These are phyloP conservation scores for Nasonia longicornis DNA, from an alignment of 1,140 invertebrate species.

Conservation along the genomic window DNA sequence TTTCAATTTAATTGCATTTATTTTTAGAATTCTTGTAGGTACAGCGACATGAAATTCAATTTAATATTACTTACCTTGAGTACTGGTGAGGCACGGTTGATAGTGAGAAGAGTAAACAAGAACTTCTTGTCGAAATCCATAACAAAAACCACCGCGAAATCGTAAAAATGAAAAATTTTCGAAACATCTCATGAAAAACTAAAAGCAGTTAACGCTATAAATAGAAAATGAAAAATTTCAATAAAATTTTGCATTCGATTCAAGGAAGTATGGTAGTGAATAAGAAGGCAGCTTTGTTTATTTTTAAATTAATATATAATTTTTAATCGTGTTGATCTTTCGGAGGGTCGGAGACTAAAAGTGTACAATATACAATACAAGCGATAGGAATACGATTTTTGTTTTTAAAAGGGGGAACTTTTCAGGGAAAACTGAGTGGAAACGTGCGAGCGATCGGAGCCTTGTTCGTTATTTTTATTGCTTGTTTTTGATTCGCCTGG, in stretches of 20 bases:
- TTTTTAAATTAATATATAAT: constrained; percentile 70
- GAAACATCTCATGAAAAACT: neutral
- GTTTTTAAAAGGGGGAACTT: constrained; percentile 23
- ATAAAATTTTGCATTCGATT: neutral
- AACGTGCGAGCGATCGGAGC: constrained; percentile 53
- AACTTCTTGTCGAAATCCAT: neutral
- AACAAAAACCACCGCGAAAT: neutral
- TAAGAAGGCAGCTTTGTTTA: constrained; percentile 53
- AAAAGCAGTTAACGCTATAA: neutral
- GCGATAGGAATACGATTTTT: constrained; percentile 65
- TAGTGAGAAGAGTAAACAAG: neutral
- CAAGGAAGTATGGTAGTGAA: constrained; percentile 34
- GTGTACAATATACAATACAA: constrained; percentile 70
- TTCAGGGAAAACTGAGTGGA: constrained; percentile 50
- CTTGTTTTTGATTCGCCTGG: constrained; percentile 51
- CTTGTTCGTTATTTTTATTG: constrained; percentile 55
- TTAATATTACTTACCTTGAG: too few relatives aligned
- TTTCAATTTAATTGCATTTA: too few relatives aligned
- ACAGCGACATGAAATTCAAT: too few relatives aligned
- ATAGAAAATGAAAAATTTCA: neutral
- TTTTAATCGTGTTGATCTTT: constrained; percentile 65
- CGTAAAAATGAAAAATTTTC: neutral
- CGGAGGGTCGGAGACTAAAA: constrained; percentile 55
- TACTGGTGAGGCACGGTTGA: neutral
- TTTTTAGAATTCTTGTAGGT: too few relatives aligned